Evolutionary conservation across 2,797 vertebrate genomes (phyloP).

Genomic region (Hippoglossus hippoglossus): DNA sequence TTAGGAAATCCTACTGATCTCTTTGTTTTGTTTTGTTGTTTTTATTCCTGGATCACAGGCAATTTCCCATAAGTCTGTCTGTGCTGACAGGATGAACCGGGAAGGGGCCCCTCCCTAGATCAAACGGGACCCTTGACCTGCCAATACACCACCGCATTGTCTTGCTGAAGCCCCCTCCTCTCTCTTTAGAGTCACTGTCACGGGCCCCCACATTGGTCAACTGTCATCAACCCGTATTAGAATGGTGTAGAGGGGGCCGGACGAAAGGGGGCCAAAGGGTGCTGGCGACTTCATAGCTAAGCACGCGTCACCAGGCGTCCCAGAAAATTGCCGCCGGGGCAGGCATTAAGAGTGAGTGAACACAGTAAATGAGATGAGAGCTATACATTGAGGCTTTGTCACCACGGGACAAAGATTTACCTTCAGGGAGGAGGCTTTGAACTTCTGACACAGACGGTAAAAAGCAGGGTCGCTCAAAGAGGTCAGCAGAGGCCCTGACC

Average conservation of each 20-base stretch:
- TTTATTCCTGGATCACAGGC: constrained; percentile 48
- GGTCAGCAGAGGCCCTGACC: constrained; percentile 63
- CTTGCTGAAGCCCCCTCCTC: constrained; percentile 46
- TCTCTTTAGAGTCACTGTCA: constrained; percentile 72
- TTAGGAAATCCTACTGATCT: constrained; percentile 42
- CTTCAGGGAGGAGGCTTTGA: constrained; percentile 67
- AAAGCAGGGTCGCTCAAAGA: constrained; percentile 43
- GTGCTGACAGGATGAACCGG: constrained; percentile 65
- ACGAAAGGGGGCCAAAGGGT: constrained; percentile 51
- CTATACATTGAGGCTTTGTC: constrained; percentile 44
- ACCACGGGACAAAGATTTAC: constrained; percentile 59
- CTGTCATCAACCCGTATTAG: constrained; percentile 69
- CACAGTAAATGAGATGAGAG: constrained; percentile 57
- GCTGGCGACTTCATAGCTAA: constrained; percentile 47
- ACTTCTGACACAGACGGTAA: constrained; percentile 52
- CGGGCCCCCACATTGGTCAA: constrained; percentile 59
- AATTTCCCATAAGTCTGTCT: constrained; percentile 76
- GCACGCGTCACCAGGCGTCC: constrained; percentile 47
- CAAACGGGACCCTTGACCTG: constrained; percentile 78
- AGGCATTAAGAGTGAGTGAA: constrained; percentile 63
- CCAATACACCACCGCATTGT: constrained; percentile 73
- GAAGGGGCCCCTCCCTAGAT: constrained; percentile 71
- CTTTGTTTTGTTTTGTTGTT: constrained; percentile 8
- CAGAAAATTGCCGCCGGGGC: constrained; percentile 37
- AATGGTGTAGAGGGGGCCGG: constrained; percentile 41